phyloP scores from a whole-genome alignment of 2,797 vertebrate genomes.

The Orestias chungarensis region DNA sequence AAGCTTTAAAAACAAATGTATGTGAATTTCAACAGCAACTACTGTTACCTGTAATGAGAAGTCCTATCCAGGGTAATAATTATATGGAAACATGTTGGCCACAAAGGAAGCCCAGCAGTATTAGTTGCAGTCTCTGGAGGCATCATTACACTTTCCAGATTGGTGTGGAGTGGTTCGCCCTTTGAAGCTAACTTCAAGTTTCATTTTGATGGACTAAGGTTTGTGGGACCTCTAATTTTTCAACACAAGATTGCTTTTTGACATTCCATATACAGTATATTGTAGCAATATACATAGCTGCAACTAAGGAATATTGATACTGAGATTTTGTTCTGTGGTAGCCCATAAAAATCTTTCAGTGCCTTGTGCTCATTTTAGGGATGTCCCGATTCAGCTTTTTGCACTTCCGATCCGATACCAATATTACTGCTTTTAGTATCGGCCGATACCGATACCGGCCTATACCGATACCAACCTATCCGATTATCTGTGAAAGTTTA shows the following conservation, averaged over 20 bases:
- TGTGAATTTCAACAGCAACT: neutral
- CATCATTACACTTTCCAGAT: constrained; percentile 11
- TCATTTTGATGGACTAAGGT: constrained; percentile 1
- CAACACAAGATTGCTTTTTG: neutral
- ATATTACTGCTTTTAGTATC: too few species aligned
- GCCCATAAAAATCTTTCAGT: too few species aligned
- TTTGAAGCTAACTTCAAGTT: constrained; percentile 1
- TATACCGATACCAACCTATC: too few species aligned
- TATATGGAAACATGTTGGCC: neutral
- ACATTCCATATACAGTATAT: neutral
- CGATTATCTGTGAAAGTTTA: too few species aligned
- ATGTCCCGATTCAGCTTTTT: too few species aligned
- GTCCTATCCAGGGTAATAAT: neutral
- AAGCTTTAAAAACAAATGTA: neutral
- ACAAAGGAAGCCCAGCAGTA: neutral
- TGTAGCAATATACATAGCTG: neutral
- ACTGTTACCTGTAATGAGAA: neutral
- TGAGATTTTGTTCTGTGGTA: too few species aligned
- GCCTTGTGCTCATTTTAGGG: too few species aligned
- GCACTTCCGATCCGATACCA: too few species aligned
- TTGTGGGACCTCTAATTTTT: neutral
- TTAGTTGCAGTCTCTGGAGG: neutral
- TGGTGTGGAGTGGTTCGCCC: neutral
- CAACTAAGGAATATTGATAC: neutral
- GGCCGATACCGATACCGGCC: too few species aligned